A percentile compares a stretch with the other conserved stretches of the same genome.
phyloP scores from a whole-genome alignment of 2,888 invertebrate species.

The Caenorhabditis uteleia region DNA sequence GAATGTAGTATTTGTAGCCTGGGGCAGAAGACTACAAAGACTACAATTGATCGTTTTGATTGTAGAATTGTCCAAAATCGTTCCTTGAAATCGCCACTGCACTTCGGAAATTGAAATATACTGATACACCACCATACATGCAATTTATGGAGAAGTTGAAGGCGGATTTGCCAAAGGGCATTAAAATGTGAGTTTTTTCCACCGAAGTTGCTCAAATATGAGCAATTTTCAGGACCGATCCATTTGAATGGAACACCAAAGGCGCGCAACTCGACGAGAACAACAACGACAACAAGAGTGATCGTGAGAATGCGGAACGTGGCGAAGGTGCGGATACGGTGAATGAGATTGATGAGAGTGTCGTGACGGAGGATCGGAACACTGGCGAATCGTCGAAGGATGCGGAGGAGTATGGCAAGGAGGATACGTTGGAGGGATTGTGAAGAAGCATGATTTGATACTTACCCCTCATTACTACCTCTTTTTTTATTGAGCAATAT shows the following conservation, averaged over 20 bases:
- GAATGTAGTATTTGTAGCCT: too few species aligned
- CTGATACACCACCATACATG: slow-evolving; percentile 51
- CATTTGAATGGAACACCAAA: slow-evolving; percentile 59
- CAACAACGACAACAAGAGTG: slow-evolving; percentile 49
- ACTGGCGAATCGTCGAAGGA: slow-evolving; percentile 29
- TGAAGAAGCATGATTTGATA: too few species aligned
- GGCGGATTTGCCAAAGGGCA: slow-evolving; percentile 39
- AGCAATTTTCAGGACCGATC: slow-evolving; percentile 45
- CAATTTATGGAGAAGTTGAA: slow-evolving; percentile 44
- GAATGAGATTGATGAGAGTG: slow-evolving; percentile 52
- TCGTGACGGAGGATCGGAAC: slow-evolving; percentile 45
- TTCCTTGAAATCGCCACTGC: slow-evolving; percentile 46
- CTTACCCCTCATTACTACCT: too few species aligned
- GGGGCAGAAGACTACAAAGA: too few species aligned
- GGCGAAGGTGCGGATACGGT: slow-evolving; percentile 37
- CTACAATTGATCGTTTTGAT: too few species aligned
- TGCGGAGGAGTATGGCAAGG: slow-evolving; percentile 52
- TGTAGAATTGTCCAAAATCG: slow-evolving; percentile 46
- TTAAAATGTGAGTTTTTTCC: slow-evolving; percentile 38
- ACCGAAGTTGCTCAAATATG: too few species aligned
- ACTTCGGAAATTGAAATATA: slow-evolving; percentile 51
- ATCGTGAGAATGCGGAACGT: slow-evolving; percentile 44
- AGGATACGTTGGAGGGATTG: slow-evolving; percentile 54
- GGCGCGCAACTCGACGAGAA: slow-evolving; percentile 14
- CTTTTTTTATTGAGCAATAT: too few species aligned